Evolutionary conservation across 1,140 invertebrate species (phyloP).

Genomic region (Drosophila virilis): DNA sequence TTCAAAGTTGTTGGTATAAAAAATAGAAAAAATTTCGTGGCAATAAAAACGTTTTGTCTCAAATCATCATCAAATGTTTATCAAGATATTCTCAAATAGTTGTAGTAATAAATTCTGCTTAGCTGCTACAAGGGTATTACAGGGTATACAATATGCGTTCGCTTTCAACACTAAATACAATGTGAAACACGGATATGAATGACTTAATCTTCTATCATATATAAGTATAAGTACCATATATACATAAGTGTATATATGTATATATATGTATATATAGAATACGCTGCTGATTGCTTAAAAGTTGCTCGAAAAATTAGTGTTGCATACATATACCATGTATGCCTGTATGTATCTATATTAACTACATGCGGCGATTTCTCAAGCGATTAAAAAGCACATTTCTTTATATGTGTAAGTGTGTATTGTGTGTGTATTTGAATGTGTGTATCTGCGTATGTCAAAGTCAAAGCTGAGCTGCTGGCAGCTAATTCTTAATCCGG

Average conservation of each 20-base stretch:
- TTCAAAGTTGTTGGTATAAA: conserved; percentile 82
- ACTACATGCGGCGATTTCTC: conserved; percentile 60
- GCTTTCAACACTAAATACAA: conserved; percentile 65
- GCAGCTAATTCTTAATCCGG: conserved; percentile 11
- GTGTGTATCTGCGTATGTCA: conserved; percentile 19
- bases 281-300: conserved; percentile 76
- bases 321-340: conserved; percentile 25
- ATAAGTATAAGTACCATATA: conserved; percentile 20
- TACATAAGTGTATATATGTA: conserved; percentile 3
- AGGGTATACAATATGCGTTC: conserved; percentile 46
- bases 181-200: conserved; percentile 66
- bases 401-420: conserved; percentile 9
- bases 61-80: conserved; percentile 31
- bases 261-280: conserved; percentile 47
- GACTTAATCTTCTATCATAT: conserved; percentile 25
- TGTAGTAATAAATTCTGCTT: conserved; percentile 49
- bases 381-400: conserved; percentile 75
- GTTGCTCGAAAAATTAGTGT: conserved; percentile 79
- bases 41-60: conserved; percentile 72
- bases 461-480: conserved; percentile 38
- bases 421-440: conserved; percentile 11
- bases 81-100: conserved; percentile 33
- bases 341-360: conserved; percentile 30
- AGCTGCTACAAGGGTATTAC: conserved; percentile 35
- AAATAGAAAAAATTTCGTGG: conserved; percentile 83